Conservation (phyloP, 2,113 vertebrate genomes). For the Halichoerus grypus region DNA sequence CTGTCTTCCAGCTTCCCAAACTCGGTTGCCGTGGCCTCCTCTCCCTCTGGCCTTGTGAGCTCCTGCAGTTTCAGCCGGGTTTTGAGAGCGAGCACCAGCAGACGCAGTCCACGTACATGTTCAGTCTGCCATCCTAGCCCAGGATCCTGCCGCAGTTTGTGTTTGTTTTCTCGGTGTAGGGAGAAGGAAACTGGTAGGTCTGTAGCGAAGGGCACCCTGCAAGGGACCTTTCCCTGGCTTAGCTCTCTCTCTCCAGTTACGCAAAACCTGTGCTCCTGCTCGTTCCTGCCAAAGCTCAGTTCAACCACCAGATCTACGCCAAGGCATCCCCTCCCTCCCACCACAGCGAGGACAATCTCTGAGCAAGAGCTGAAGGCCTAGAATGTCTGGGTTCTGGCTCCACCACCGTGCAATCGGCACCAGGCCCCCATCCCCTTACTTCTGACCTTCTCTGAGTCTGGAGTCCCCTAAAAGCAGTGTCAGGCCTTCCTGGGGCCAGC, state of each 20-base stretch:
- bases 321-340: background rate
- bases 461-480: background rate
- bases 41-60: background rate
- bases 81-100: background rate
- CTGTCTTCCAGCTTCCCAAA: background rate
- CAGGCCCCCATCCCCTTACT: background rate
- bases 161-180: background rate
- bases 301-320: background rate
- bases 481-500: background rate
- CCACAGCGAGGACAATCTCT: background rate
- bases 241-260: background rate
- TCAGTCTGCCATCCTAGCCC: background rate
- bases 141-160: background rate
- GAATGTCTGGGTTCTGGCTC: background rate
- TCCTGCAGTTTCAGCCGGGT: background rate
- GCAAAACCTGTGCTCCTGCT: background rate
- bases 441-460: background rate
- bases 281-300: background rate
- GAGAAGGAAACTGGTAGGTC: background rate
- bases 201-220: background rate
- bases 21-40: background rate
- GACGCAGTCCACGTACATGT: background rate
- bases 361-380: background rate
- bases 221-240: background rate
- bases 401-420: background rate